Conservation (phyloP, 2,888 invertebrate genomes). For the Mylabris sibirica region DNA sequence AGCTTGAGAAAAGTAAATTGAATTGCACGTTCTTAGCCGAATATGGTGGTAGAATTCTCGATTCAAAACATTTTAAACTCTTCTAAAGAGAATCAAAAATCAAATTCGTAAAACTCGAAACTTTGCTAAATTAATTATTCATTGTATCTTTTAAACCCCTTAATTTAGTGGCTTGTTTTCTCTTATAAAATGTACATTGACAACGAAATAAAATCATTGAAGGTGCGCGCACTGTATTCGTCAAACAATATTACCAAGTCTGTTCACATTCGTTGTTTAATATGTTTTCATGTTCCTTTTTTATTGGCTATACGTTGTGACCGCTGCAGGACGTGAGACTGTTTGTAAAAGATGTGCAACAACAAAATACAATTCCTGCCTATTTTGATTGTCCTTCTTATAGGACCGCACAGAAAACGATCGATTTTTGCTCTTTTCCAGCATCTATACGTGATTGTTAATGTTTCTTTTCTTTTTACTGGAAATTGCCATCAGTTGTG, state of each 20-base stretch:
- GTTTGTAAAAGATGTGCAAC: constrained; percentile 20
- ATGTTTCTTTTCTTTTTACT: constrained; percentile 8
- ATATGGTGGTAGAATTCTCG: background rate
- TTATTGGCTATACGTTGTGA: constrained; percentile 21
- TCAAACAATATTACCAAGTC: constrained; percentile 21
- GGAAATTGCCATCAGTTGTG: constrained; percentile 15
- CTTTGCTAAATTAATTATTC: background rate
- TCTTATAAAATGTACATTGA: background rate
- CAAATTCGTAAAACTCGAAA: background rate
- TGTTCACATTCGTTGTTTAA: constrained; percentile 31
- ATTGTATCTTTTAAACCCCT: no score
- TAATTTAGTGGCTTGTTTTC: no score
- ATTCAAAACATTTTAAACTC: background rate
- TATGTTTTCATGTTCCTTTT: constrained; percentile 33
- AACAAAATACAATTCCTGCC: constrained; percentile 24
- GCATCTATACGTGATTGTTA: constrained; percentile 23
- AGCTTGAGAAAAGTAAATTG: constrained; percentile 3
- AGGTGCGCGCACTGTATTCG: background rate
- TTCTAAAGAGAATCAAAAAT: background rate
- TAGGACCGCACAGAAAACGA: background rate
- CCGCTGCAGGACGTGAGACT: constrained; percentile 31
- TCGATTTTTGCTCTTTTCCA: background rate
- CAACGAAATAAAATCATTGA: background rate
- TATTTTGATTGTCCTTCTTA: constrained; percentile 18
- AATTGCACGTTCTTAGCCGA: background rate